These are phyloP conservation scores for Xestobium rufovillosum DNA, from an alignment of 2,888 invertebrate species.

Conservation along the genomic window DNA sequence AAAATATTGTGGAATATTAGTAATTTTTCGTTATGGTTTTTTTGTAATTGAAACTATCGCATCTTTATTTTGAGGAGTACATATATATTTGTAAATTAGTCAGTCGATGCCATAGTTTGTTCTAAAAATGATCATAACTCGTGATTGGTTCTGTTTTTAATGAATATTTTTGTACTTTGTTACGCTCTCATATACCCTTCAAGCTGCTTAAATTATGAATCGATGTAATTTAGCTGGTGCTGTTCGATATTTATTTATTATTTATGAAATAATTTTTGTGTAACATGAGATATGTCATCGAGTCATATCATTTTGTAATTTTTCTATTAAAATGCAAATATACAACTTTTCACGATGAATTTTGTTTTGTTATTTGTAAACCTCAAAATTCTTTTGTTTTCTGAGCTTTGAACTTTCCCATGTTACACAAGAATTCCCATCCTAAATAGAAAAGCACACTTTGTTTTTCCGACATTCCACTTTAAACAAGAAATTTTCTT, in stretches of 20 bases:
- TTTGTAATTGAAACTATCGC: no score
- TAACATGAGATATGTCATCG: background rate
- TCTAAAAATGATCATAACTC: background rate
- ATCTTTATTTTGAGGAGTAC: no score
- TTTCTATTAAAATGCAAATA: background rate
- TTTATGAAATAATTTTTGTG: background rate
- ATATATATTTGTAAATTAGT: no score
- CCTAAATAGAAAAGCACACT: no score
- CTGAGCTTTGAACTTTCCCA: background rate
- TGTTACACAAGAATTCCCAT: constrained; percentile 1
- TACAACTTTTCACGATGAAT: background rate
- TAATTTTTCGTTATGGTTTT: no score
- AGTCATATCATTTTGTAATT: background rate
- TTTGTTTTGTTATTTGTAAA: background rate
- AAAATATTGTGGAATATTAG: no score
- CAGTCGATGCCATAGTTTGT: background rate
- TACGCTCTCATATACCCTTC: background rate
- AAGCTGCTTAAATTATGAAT: background rate
- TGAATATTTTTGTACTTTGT: background rate
- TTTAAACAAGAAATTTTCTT: constrained; percentile 8
- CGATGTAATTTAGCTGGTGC: background rate
- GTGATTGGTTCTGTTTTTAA: no score
- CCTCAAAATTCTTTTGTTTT: background rate
- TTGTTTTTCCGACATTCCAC: constrained; percentile 5
- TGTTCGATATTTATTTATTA: background rate